phyloP scores from a whole-genome alignment of 2,113 vertebrate species.

The Sakesphorus luctuosus region DNA sequence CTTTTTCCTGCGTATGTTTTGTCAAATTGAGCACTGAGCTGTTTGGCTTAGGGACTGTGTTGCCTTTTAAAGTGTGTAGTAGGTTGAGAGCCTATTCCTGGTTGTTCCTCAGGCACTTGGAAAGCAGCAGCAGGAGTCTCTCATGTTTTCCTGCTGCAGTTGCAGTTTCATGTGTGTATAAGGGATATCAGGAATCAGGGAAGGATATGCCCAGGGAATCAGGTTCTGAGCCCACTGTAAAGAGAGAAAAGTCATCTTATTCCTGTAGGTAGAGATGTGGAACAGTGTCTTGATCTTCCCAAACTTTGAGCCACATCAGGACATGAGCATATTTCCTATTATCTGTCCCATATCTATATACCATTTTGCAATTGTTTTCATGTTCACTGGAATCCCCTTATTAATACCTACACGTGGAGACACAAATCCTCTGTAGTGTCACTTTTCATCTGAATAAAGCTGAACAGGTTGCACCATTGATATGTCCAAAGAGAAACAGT shows the following conservation, averaged over 20 bases:
- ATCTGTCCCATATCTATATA: neutral
- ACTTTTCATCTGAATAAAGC: neutral
- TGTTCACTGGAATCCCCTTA: neutral
- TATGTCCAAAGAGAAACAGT: neutral
- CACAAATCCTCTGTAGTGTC: neutral
- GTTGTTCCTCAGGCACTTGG: neutral
- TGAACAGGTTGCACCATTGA: neutral
- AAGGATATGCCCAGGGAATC: neutral
- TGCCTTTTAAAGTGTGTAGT: neutral
- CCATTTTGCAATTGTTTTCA: neutral
- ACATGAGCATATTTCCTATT: neutral
- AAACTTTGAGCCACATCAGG: rapidly evolving
- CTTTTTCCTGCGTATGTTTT: rapidly evolving
- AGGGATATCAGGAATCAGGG: neutral
- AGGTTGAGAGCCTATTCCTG: neutral
- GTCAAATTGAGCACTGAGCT: neutral
- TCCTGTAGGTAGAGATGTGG: neutral
- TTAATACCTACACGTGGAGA: neutral
- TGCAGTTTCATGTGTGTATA: neutral
- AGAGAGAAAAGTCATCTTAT: neutral
- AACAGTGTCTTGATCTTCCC: neutral
- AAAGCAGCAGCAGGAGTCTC: neutral
- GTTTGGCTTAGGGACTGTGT: neutral
- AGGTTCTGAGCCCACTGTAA: neutral
- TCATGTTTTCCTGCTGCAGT: neutral